phyloP scores from a whole-genome alignment of 2,113 vertebrate genomes.

The Meriones unguiculatus region DNA sequence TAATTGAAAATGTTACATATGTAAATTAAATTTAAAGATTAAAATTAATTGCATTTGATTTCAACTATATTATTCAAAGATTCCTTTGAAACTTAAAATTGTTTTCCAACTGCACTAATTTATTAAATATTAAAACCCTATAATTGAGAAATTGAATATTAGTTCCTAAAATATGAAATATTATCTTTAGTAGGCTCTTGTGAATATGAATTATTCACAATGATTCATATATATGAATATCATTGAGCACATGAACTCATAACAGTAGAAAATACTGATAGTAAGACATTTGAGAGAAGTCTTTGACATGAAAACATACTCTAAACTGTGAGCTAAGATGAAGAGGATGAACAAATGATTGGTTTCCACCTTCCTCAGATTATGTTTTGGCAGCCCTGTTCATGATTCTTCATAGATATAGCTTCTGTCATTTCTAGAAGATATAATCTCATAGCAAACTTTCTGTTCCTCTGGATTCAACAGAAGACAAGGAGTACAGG shows the following conservation, averaged over 20 bases:
- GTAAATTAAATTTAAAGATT: constrained; percentile 69
- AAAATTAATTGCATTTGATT: constrained; percentile 57
- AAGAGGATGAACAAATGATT: not conserved
- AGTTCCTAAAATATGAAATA: constrained; percentile 51
- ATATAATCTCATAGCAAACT: not conserved
- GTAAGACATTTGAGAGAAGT: not conserved
- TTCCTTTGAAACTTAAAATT: constrained; percentile 44
- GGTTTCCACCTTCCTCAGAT: not conserved
- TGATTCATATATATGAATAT: too few species aligned
- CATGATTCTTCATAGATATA: not conserved
- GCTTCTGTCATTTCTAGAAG: not conserved
- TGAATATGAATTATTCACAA: constrained; percentile 25
- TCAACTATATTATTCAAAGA: constrained; percentile 23
- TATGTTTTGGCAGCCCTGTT: not conserved
- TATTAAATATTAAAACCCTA: constrained; percentile 48
- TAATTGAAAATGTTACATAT: constrained; percentile 68
- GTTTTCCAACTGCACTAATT: constrained; percentile 34
- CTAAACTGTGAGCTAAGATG: not conserved
- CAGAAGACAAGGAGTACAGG: not conserved
- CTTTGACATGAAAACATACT: not conserved
- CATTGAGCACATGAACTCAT: not conserved
- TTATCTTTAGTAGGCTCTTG: not conserved
- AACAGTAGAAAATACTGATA: not conserved
- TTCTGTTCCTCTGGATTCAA: not conserved
- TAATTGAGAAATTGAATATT: constrained; percentile 16